Base-by-base conservation (phyloP, 2,888 invertebrate genomes). In the Kuschelorhynchus macadamiae region DNA sequence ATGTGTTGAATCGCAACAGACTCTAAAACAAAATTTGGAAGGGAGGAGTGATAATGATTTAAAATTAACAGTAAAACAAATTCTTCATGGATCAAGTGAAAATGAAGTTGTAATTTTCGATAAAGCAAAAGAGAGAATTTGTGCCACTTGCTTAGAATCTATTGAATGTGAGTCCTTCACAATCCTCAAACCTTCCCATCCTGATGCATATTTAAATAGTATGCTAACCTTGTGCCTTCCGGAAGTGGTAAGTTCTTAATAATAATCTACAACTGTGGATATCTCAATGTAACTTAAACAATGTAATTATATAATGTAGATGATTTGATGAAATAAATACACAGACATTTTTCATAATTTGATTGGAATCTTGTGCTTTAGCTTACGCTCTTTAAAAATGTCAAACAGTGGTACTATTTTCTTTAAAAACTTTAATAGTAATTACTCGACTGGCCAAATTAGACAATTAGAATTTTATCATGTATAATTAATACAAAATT, bases 181-280 rank as follows among this genome's bases (percentile, higher is more conserved):
- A 20, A 32, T 44, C 9, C 25, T 66, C n/a, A 59, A 49, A 36
- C 60, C 66, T 1, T 57, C 65, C 11, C 39, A 32, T 36, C 53
- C 52, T 11, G 66, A 66, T 52, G 59, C 57, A 20, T 59, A 66
- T 47, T 20, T 67, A 39, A 42, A 61, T 20, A 55, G 61, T 42
- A 67, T 67, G 55, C 25, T 67, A 21, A 39, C 21, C 11, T 42
- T 61, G 33, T 67, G 67, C 50, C 56, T 67, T 49, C 61, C 61
- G 56, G 67, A 67, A 44, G 30, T 57, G 30, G 57, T 57, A 57
- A 57, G 25, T 25, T n/a, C n/a, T n/a, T n/a, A n/a, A n/a, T n/a
- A n/a, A n/a, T n/a, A n/a, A n/a, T n/a, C n/a, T n/a, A n/a, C n/a
- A n/a, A n/a, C n/a, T n/a, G n/a, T n/a, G n/a, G n/a, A n/a, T n/a